Conservation (phyloP, 2,888 invertebrate species). For the Andrena praecox region DNA sequence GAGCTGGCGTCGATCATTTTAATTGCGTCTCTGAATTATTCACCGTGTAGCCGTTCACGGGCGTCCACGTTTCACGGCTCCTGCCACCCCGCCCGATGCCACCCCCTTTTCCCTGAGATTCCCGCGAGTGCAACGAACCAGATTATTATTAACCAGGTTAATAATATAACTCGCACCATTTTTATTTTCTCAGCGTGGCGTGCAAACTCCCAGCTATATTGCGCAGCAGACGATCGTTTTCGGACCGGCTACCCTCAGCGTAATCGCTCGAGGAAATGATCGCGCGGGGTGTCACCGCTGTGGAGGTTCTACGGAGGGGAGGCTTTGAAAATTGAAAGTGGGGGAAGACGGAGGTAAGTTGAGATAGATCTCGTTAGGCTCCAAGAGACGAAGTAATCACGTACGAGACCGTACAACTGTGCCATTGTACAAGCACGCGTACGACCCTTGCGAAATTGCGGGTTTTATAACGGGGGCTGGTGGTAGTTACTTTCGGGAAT, state of each 20-base stretch:
- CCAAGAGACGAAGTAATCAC: slow-evolving; percentile 1
- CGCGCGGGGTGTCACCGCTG: too few relatives aligned
- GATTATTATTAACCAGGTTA: neutral
- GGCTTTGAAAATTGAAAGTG: too few relatives aligned
- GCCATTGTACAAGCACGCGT: neutral
- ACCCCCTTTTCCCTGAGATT: neutral
- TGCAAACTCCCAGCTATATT: too few relatives aligned
- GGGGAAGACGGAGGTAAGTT: too few relatives aligned
- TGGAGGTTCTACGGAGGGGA: too few relatives aligned
- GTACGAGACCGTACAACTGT: neutral
- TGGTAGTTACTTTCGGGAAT: slow-evolving; percentile 67
- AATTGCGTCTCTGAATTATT: slow-evolving; percentile 59
- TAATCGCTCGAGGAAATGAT: too few relatives aligned
- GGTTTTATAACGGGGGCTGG: slow-evolving; percentile 52
- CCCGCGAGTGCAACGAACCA: slow-evolving; percentile 2
- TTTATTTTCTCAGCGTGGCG: too few relatives aligned
- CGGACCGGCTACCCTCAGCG: too few relatives aligned
- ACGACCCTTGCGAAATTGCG: neutral
- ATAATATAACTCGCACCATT: too few relatives aligned
- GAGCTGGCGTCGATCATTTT: slow-evolving; percentile 53
- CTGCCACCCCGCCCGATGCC: neutral
- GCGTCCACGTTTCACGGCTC: neutral
- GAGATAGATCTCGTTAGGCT: neutral
- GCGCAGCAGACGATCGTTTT: too few relatives aligned
- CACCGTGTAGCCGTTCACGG: slow-evolving; percentile 22